Evolutionary conservation across 2,113 vertebrate genomes (phyloP).

Genomic region (Smithornis capensis): DNA sequence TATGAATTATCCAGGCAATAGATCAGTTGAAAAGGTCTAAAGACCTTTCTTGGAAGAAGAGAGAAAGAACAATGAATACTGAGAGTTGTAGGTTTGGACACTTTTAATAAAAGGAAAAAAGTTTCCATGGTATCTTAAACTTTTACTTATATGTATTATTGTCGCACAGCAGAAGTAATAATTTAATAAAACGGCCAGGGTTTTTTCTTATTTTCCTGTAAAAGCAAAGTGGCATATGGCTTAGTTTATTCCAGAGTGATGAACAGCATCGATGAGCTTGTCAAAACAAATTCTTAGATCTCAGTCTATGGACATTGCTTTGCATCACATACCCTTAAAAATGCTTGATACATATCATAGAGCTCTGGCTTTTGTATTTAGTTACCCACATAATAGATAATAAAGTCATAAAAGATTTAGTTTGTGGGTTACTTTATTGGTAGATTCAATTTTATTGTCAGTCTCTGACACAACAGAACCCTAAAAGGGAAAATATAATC

Average conservation of each 20-base stretch:
- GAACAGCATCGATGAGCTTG: not conserved
- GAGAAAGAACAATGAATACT: not conserved
- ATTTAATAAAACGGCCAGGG: not conserved
- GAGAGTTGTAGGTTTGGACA: not conserved
- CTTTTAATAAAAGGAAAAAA: not conserved
- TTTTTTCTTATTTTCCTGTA: not conserved
- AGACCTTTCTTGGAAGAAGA: not conserved
- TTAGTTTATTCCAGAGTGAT: not conserved
- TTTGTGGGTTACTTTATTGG: not conserved
- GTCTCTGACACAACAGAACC: not conserved
- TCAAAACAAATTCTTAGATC: not conserved
- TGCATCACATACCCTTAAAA: not conserved
- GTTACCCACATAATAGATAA: not conserved
- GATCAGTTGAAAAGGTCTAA: not conserved
- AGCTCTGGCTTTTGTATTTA: not conserved
- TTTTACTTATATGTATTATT: not conserved
- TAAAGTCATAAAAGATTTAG: not conserved
- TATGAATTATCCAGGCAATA: not conserved
- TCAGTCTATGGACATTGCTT: not conserved
- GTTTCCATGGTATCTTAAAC: not conserved
- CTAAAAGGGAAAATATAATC: not conserved
- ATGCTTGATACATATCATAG: not conserved
- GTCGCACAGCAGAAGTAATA: not conserved
- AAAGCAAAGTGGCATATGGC: not conserved
- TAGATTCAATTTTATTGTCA: not conserved